Percentiles rank a stretch among this genome's conserved stretches.
Conservation (phyloP, 2,797 vertebrate genomes). For the Borostomias antarcticus region DNA sequence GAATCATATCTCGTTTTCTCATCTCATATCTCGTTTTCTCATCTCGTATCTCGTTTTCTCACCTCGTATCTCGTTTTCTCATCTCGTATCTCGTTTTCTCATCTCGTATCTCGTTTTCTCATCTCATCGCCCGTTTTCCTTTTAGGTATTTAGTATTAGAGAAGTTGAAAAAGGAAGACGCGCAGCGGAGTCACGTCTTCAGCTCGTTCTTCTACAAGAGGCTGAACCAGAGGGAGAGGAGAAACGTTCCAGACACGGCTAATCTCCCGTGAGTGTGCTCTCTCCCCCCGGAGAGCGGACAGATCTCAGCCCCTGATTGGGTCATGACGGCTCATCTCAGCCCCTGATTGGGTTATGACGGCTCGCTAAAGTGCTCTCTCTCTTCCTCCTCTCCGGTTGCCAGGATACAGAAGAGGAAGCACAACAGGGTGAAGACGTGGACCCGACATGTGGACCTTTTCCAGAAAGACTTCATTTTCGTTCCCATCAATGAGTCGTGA, state of each 20-base stretch:
- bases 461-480: conserved; percentile 98
- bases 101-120: too few relatives aligned
- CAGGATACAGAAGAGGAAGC: conserved; percentile 93
- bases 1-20: background rate
- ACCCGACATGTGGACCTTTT: conserved; percentile 97
- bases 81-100: background rate
- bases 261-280: conserved; percentile 88
- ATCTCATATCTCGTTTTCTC: background rate
- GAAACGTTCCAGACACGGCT: conserved; percentile 81
- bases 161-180: conserved; percentile 91
- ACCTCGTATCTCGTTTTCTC: too few relatives aligned
- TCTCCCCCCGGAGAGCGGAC: background rate
- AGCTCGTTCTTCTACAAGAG: conserved; percentile 99
- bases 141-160: conserved; percentile 94
- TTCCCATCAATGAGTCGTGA: conserved; percentile 99
- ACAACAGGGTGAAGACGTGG: conserved; percentile 97
- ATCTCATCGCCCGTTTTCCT: conserved; percentile 26
- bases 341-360: too few relatives aligned
- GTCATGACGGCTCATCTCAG: background rate
- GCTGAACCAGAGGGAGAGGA: conserved; percentile 94
- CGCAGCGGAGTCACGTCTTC: conserved; percentile 93
- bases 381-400: conserved; percentile 12
- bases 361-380: background rate
- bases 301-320: background rate
- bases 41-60: too few relatives aligned